Percentiles rank a stretch among this genome's conserved stretches.
These are phyloP conservation scores for Threskiornis aethiopicus DNA, from an alignment of 2,797 vertebrate genomes.

Conservation along the genomic window DNA sequence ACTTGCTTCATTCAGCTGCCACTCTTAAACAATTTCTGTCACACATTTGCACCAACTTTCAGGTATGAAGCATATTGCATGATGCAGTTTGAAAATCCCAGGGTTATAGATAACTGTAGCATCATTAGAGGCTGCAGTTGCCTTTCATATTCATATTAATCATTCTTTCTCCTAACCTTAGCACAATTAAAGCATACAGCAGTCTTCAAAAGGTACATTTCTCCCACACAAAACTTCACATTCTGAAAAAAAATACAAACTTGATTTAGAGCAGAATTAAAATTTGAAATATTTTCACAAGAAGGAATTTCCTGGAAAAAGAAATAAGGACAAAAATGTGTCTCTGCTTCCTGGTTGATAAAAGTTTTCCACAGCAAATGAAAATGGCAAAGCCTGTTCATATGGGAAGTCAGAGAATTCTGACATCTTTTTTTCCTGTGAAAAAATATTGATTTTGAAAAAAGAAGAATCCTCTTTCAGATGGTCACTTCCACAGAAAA, in stretches of 20 bases:
- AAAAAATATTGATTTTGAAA: not conserved
- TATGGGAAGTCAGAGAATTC: not conserved
- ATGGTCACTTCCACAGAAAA: not conserved
- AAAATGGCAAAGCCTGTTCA: not conserved
- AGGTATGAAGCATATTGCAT: not conserved
- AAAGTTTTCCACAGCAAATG: not conserved
- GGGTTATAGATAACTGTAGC: not conserved
- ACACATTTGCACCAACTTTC: not conserved
- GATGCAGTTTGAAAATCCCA: not conserved
- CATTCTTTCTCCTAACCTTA: not conserved
- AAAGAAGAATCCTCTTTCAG: not conserved
- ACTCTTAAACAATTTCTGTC: not conserved
- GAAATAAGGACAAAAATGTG: not conserved
- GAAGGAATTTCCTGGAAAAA: not conserved
- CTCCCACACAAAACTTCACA: not conserved
- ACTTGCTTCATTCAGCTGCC: not conserved
- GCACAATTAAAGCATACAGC: not conserved
- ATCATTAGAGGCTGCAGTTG: not conserved
- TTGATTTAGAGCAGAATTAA: not conserved
- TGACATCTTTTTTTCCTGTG: not conserved
- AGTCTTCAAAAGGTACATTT: not conserved
- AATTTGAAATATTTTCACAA: not conserved
- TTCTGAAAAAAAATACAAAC: not conserved
- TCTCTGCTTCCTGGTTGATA: not conserved
- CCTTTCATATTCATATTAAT: not conserved